phyloP scores from a whole-genome alignment of 2,113 vertebrate species.

The Perccottus glenii region DNA sequence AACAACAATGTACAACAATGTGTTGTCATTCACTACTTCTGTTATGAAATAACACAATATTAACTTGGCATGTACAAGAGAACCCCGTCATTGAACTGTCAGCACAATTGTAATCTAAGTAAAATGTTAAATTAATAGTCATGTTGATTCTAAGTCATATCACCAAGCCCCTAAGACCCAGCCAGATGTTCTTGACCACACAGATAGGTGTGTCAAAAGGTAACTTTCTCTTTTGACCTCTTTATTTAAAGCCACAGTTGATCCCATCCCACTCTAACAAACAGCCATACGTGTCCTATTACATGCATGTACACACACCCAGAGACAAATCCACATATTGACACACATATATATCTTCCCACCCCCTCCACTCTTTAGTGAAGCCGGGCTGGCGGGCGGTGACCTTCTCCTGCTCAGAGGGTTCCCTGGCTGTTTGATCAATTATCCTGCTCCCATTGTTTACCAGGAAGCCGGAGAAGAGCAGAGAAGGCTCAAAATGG shows the following conservation, averaged over 20 bases:
- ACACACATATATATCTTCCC: conserved; percentile 30
- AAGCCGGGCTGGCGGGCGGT: conserved; percentile 65
- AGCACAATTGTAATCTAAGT: no score
- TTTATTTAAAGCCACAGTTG: conserved; percentile 14
- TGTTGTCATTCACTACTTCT: no score
- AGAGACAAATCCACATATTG: conserved; percentile 31
- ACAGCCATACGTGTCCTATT: conserved; percentile 11
- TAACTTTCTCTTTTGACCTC: conserved; percentile 21
- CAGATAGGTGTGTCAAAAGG: conserved; percentile 15
- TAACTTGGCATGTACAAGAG: no score
- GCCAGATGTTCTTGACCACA: background rate
- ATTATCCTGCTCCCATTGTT: conserved; percentile 85
- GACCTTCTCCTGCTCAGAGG: conserved; percentile 82
- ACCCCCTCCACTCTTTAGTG: conserved; percentile 33
- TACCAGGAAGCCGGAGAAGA: conserved; percentile 76
- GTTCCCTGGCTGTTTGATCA: conserved; percentile 85
- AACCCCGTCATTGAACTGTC: no score
- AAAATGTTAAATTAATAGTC: no score
- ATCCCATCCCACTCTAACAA: conserved; percentile 15
- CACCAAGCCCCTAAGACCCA: background rate
- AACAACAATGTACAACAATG: no score
- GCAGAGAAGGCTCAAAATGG: conserved; percentile 78
- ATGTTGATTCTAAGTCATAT: background rate
- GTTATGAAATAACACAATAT: no score
- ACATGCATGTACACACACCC: conserved; percentile 14